A percentile compares a stretch with the other conserved stretches of the same genome.
Conservation (phyloP, 1,140 invertebrate species). For the Schlechtendalia chinensis region DNA sequence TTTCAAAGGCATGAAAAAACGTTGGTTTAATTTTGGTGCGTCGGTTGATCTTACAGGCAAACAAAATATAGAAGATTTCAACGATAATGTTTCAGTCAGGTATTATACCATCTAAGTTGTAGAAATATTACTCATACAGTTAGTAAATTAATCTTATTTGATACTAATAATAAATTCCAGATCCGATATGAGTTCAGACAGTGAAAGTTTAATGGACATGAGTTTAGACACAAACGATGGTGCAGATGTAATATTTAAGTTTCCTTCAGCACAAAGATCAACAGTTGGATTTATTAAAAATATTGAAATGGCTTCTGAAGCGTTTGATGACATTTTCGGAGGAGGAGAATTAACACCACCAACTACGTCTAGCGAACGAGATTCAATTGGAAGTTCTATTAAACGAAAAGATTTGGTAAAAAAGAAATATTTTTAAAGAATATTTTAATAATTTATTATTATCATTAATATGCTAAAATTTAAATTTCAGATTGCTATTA, state of each 20-base stretch:
- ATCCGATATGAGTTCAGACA: constrained; percentile 43
- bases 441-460: not conserved
- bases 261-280: constrained; percentile 34
- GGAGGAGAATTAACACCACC: constrained; percentile 57
- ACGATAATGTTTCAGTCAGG: constrained; percentile 44
- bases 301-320: constrained; percentile 81
- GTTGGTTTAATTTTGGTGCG: constrained; percentile 45
- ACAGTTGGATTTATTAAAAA: constrained; percentile 32
- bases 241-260: constrained; percentile 44
- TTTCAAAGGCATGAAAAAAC: constrained; percentile 43
- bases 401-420: constrained; percentile 72
- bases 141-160: not conserved
- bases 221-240: constrained; percentile 39
- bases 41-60: constrained; percentile 23
- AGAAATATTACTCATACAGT: too few species aligned
- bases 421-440: not conserved
- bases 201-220: constrained; percentile 38
- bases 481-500: constrained; percentile 70
- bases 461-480: not conserved
- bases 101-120: not conserved
- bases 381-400: constrained; percentile 76
- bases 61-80: constrained; percentile 35
- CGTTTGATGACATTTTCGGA: constrained; percentile 69
- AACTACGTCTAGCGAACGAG: constrained; percentile 77
- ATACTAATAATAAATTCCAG: constrained; percentile 21